Evolutionary conservation across 2,113 vertebrate species (phyloP), one percentile per base, ranked within the genome.

Genomic region (Daboia siamensis): DNA sequence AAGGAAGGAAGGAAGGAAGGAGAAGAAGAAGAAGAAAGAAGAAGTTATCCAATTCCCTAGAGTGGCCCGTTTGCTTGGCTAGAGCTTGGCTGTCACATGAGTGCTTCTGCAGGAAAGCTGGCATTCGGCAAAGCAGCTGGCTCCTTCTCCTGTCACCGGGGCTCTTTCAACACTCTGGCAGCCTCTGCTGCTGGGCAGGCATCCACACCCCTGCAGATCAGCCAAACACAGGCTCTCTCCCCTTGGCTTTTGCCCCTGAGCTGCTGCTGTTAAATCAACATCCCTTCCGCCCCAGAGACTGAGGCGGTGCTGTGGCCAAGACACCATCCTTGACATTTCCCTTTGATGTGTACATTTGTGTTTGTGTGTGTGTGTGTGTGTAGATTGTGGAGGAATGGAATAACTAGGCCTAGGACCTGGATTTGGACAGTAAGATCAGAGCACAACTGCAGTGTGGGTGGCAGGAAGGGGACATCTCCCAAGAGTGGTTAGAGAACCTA

Each of bases 211-310:
- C 46, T 29, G 88, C 24, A 46, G 92, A 86, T 52, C 80, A 21
- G 87, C 88, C 92, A 61, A 69, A 93, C 46, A 21, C 88, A 86
- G 57, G 88, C 92, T 46, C 80, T 55, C 74, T 80, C 88, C 88
- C 52, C 88, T 54, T 93, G 92, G 88, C 92, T 90, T 93, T 86
- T 93, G 74, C 56, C 80, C 92, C 56, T 12, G 90, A 86, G 44
- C 88, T 86, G 88, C 88, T 90, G 88, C 92, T 93, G 74, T 57
- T 86, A 90, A 54, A 54, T 93, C 92, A 90, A 93, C 88, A 90
- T 64, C 88, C 74, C 56, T 64, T 92, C 88, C 11, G 2, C 74
- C 55, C 88, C 23, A 5, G 88, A 90, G 88, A 59, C 87, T 2
- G 17, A 88, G 48, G 33, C 9, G 1, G 33, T 2, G 21, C 88